A percentile compares a stretch with the other conserved stretches of the same genome.
phyloP scores from a whole-genome alignment of 35 echinoderm and acorn worm species.

The Acanthaster planci region DNA sequence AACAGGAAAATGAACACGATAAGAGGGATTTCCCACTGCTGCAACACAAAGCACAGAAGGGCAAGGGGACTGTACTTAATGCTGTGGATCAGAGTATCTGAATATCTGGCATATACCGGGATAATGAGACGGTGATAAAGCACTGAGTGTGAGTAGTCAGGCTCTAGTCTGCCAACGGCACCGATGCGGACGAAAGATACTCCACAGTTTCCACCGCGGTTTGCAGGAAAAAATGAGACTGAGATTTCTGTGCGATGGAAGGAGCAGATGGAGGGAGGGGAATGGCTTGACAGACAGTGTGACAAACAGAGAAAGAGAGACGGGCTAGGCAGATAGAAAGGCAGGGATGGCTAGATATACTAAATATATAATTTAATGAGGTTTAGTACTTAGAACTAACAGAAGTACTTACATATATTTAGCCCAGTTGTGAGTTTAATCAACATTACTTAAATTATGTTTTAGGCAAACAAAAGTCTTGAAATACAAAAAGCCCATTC shows the following conservation, averaged over 20 bases:
- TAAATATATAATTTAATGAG: too few species aligned
- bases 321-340: background rate
- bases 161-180: background rate
- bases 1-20: conserved; percentile 32
- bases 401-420: too few species aligned
- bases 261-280: background rate
- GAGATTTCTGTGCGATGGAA: conserved; percentile 17
- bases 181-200: conserved; percentile 7
- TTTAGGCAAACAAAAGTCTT: too few species aligned
- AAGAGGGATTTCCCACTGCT: background rate
- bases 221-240: background rate
- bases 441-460: too few species aligned
- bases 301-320: background rate
- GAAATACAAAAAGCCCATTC: too few species aligned
- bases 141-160: background rate
- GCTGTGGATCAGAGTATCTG: background rate
- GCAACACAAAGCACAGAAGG: background rate
- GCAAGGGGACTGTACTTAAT: conserved; percentile 21
- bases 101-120: conserved; percentile 23
- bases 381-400: too few species aligned
- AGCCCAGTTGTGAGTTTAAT: too few species aligned
- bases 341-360: too few species aligned
- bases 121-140: conserved; percentile 19
- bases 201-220: background rate
- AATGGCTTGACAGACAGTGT: background rate